Conservation (phyloP, 2,113 vertebrate species). For the Turnix velox region DNA sequence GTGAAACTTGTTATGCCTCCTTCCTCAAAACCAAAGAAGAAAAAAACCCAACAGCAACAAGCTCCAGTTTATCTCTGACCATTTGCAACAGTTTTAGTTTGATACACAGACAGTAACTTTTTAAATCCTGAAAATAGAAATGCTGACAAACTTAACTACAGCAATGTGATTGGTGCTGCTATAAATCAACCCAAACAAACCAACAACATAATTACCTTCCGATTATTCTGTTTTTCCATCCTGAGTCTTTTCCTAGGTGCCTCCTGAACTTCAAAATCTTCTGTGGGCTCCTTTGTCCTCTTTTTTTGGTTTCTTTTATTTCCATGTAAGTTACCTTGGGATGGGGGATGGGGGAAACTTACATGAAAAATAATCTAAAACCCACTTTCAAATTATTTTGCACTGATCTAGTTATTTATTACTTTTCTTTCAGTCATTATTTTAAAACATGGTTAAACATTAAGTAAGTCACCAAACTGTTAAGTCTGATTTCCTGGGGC, state of each 20-base stretch:
- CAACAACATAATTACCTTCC: slow-evolving; percentile 70
- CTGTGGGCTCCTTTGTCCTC: slow-evolving; percentile 70
- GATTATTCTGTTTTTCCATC: slow-evolving; percentile 73
- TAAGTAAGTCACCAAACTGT: too few species aligned
- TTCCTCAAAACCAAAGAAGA: not conserved
- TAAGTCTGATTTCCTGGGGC: not conserved
- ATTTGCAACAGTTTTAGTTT: not conserved
- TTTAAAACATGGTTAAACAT: slow-evolving; percentile 36
- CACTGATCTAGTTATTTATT: slow-evolving; percentile 43
- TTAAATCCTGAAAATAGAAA: slow-evolving; percentile 28
- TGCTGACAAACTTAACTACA: slow-evolving; percentile 64
- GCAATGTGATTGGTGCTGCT: not conserved
- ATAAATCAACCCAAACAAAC: slow-evolving; percentile 29
- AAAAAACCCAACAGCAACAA: not conserved
- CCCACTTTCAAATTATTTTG: slow-evolving; percentile 32
- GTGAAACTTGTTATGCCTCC: not conserved
- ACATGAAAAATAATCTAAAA: slow-evolving; percentile 64
- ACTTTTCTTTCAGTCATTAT: slow-evolving; percentile 47
- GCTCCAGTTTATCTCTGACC: not conserved
- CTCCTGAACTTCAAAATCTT: slow-evolving; percentile 68
- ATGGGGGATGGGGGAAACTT: slow-evolving; percentile 63
- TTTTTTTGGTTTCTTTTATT: slow-evolving; percentile 76
- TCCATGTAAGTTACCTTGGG: slow-evolving; percentile 74
- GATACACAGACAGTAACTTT: not conserved
- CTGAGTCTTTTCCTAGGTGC: slow-evolving; percentile 76